Conservation (phyloP, 92 coral and sea anemone genomes). For the Nematostella vectensis region DNA sequence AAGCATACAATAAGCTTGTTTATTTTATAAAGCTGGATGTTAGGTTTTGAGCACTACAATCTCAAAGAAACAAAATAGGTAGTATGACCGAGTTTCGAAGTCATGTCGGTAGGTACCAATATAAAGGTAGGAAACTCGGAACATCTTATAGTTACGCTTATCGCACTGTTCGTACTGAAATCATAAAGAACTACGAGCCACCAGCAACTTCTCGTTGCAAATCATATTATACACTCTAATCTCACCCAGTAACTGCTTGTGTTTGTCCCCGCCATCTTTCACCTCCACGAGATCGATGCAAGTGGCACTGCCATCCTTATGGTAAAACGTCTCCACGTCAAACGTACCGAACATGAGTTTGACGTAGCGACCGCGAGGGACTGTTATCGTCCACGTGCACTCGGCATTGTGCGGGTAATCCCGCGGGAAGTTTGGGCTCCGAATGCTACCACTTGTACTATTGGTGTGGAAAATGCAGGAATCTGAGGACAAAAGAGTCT, state of each 20-base stretch:
- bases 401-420: constrained; percentile 55
- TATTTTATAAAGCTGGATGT: no score
- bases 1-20: no score
- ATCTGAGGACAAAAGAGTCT: constrained; percentile 9
- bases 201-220: no score
- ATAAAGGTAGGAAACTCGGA: no score
- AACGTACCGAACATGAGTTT: constrained; percentile 49
- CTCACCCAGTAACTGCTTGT: constrained; percentile 69
- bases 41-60: no score
- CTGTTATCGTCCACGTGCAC: constrained; percentile 76
- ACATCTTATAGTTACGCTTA: no score
- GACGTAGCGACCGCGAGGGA: constrained; percentile 46
- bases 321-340: constrained; percentile 54
- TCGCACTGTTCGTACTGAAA: no score
- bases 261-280: constrained; percentile 67
- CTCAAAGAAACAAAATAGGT: no score
- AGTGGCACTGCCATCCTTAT: constrained; percentile 10
- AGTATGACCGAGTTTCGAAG: no score
- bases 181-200: no score
- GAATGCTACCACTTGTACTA: constrained; percentile 46
- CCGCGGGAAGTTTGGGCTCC: constrained; percentile 58
- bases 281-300: constrained; percentile 91
- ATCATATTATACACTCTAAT: no score
- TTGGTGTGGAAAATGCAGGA: constrained; percentile 21
- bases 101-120: no score